Base-by-base conservation (phyloP, 2,797 vertebrate species). In the Kryptolebias ocellatus region DNA sequence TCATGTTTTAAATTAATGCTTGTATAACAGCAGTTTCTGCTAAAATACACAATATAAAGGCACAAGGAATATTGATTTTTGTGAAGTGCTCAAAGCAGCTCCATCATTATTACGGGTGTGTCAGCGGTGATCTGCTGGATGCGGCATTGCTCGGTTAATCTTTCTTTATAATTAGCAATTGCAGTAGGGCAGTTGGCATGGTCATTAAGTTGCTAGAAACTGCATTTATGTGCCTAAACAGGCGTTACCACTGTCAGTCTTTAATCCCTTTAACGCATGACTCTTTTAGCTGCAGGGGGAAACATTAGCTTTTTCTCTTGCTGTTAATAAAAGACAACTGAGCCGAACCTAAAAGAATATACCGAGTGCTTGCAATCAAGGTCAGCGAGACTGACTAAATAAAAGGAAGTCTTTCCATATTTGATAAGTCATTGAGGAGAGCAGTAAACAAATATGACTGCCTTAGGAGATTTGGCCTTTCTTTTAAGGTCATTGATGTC, bases 1-100 rank as follows among this genome's bases (percentile, higher is more conserved):
- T 74, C 16, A 65, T 51, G 56, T 65, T 50, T 72, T 39, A 50
- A 58, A 53, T 60, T 68, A 76, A 60, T 47, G 63, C 46, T 73
- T 34, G 54, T 60, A 60, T 61, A 51, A 66, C 29, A 24, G 42
- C 31, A 24, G 14, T 60, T 70, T 56, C 49, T 64, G 16, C 20
- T 57, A 69, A 45, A 55, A 62, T 5, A 9, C 29, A 69, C 34
- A 57, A 51, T 65, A 58, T 24, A 68, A 58, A 64, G 54, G 53
- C 53, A 59, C 56, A 55, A 53, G 42, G 24, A 47, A 29, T 59
- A 62, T 72, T 18, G 37, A 64, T 49, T 44, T 60, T 51, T 72
- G 68, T 74, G 60, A 62, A 67, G 49, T 60, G 12, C 18, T 60
- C 47, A 52, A 58, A 51, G 34, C 28, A 46, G 49, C 44, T 71